These are phyloP conservation scores for Pseudomyrmex pallidus DNA, from an alignment of 1,140 invertebrate genomes.

Conservation along the genomic window DNA sequence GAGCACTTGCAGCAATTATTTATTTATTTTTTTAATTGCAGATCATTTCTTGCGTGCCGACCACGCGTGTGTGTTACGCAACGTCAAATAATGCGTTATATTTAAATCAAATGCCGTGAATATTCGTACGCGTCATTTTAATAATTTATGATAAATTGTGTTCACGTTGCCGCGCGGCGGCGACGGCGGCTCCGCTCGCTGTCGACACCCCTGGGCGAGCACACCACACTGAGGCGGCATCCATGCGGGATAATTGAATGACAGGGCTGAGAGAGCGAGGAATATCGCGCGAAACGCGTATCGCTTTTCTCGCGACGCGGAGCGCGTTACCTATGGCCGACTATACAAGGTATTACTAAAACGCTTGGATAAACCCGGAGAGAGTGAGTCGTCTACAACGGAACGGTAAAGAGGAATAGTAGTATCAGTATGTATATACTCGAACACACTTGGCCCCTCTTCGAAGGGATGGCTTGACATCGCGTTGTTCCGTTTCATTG, in stretches of 20 bases:
- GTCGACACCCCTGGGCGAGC: conserved; percentile 48
- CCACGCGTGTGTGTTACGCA: neutral
- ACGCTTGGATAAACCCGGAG: conserved; percentile 42
- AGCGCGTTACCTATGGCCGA: conserved; percentile 28
- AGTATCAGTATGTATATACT: neutral
- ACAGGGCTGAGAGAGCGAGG: conserved; percentile 57
- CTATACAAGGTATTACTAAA: conserved; percentile 46
- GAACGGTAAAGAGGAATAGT: neutral
- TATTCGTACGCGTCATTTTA: conserved; percentile 48
- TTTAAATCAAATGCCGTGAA: conserved; percentile 44
- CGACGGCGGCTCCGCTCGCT: neutral
- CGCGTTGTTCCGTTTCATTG: neutral
- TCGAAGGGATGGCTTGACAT: neutral
- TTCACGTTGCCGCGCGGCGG: conserved; percentile 29
- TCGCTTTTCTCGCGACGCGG: conserved; percentile 45
- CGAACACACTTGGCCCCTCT: neutral
- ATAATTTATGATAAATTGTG: conserved; percentile 57
- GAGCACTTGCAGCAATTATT: too few species aligned
- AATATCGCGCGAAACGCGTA: conserved; percentile 50
- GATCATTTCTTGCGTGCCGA: neutral
- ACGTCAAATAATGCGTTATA: conserved; percentile 42
- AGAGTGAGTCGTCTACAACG: neutral
- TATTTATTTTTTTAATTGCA: neutral
- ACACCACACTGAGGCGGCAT: conserved; percentile 50
- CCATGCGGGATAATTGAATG: conserved; percentile 60